Percentiles rank a stretch among this genome's conserved stretches.
phyloP scores from a whole-genome alignment of 2,888 invertebrate species.

The Leucophenga montana region DNA sequence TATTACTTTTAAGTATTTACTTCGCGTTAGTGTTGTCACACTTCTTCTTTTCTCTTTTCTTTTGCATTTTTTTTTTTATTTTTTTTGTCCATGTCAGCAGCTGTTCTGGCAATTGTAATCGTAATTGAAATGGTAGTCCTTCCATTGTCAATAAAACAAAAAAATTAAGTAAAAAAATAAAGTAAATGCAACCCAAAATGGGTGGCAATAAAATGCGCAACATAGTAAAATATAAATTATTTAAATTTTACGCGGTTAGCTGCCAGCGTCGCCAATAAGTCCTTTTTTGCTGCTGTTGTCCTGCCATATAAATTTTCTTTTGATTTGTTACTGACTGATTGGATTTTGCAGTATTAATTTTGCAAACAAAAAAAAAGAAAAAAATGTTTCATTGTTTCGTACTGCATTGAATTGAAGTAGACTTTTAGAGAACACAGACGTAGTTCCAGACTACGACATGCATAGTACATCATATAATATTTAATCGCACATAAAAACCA shows the following conservation, averaged over 20 bases:
- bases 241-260: conserved; percentile 27
- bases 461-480: not conserved
- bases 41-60: too few species aligned
- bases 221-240: conserved; percentile 24
- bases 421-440: too few species aligned
- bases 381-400: too few species aligned
- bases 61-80: too few species aligned
- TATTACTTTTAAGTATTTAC: too few species aligned
- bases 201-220: not conserved
- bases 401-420: too few species aligned
- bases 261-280: not conserved
- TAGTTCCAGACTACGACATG: not conserved
- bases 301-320: not conserved
- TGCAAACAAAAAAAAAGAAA: too few species aligned
- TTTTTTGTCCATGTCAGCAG: not conserved
- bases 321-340: conserved; percentile 6
- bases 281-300: not conserved
- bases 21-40: too few species aligned
- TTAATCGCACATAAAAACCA: not conserved
- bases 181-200: not conserved
- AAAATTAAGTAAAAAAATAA: not conserved
- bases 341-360: not conserved
- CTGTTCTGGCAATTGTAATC: conserved; percentile 18
- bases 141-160: conserved; percentile 21
- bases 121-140: conserved; percentile 28